Percentiles rank a stretch among this genome's conserved stretches.
Evolutionary conservation across 2,888 invertebrate species (phyloP).

Genomic region (Heliconius charithonia): DNA sequence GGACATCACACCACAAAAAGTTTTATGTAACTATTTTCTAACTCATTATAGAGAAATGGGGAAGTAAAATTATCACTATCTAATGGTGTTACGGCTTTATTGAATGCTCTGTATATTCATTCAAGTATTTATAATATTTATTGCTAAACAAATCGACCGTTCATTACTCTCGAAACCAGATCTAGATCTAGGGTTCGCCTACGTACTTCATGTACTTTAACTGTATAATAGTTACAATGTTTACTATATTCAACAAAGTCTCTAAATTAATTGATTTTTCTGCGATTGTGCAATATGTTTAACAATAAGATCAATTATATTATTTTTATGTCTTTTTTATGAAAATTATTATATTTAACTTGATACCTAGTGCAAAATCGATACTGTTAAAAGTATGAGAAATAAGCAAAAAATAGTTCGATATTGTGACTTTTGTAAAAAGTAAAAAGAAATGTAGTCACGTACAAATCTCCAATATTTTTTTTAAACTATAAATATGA

Average conservation of each 20-base stretch:
- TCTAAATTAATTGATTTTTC: neutral
- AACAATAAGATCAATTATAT: neutral
- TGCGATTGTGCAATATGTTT: neutral
- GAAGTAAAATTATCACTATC: neutral
- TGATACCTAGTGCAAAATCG: neutral
- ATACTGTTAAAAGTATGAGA: neutral
- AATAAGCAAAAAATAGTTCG: neutral
- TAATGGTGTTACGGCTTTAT: neutral
- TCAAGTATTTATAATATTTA: slow-evolving; percentile 1
- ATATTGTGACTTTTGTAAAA: neutral
- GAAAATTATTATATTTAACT: neutral
- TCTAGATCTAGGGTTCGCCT: slow-evolving; percentile 8
- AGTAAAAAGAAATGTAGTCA: neutral
- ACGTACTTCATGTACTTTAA: neutral
- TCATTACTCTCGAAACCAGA: neutral
- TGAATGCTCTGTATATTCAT: slow-evolving; percentile 5
- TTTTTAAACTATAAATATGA: neutral
- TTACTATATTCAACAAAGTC: neutral
- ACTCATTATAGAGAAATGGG: slow-evolving; percentile 18
- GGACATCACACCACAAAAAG: neutral
- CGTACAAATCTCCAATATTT: neutral
- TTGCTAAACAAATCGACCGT: slow-evolving; percentile 14
- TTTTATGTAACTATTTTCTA: slow-evolving; percentile 16
- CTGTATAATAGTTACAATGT: neutral
- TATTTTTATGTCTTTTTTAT: neutral